phyloP scores from a whole-genome alignment of 2,797 vertebrate species.

The Adrianichthys oophorus region DNA sequence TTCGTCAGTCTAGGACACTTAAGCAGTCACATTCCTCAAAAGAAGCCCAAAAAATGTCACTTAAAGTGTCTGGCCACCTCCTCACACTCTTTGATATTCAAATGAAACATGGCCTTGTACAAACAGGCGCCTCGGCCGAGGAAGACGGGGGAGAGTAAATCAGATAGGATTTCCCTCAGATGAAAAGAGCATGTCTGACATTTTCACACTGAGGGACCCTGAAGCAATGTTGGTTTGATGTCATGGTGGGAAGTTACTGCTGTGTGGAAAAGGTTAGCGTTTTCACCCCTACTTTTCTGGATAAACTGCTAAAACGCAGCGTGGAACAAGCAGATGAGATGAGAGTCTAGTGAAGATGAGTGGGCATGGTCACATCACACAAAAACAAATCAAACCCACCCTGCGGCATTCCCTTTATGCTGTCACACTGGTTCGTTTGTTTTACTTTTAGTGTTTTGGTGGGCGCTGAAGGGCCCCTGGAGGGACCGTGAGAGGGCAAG shows the following conservation, averaged over 20 bases:
- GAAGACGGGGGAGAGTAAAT: constrained; percentile 67
- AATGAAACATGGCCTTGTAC: constrained; percentile 75
- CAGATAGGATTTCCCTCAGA: constrained; percentile 74
- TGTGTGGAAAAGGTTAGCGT: constrained; percentile 72
- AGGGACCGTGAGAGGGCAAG: constrained; percentile 20
- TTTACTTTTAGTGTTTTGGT: constrained; percentile 58
- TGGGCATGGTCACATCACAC: constrained; percentile 47
- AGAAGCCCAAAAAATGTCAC: constrained; percentile 64
- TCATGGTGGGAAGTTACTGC: constrained; percentile 75
- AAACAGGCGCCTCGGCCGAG: constrained; percentile 65
- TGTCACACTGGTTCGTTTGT: constrained; percentile 58
- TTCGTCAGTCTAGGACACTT: constrained; percentile 66
- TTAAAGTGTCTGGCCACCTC: constrained; percentile 76
- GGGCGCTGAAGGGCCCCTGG: constrained; percentile 37
- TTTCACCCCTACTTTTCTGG: constrained; percentile 62
- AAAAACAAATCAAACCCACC: constrained; percentile 49
- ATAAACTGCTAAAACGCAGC: constrained; percentile 64
- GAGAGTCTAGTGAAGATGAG: constrained; percentile 49
- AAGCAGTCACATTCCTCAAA: constrained; percentile 67
- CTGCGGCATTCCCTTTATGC: constrained; percentile 52
- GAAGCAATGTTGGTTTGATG: constrained; percentile 73
- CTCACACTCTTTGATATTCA: constrained; percentile 78
- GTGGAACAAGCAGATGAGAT: constrained; percentile 44
- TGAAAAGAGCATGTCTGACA: constrained; percentile 75
- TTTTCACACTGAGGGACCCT: constrained; percentile 69